Percentiles rank a stretch among this genome's conserved stretches.
Evolutionary conservation across 2,113 vertebrate genomes (phyloP).

Genomic region (Verasper variegatus): DNA sequence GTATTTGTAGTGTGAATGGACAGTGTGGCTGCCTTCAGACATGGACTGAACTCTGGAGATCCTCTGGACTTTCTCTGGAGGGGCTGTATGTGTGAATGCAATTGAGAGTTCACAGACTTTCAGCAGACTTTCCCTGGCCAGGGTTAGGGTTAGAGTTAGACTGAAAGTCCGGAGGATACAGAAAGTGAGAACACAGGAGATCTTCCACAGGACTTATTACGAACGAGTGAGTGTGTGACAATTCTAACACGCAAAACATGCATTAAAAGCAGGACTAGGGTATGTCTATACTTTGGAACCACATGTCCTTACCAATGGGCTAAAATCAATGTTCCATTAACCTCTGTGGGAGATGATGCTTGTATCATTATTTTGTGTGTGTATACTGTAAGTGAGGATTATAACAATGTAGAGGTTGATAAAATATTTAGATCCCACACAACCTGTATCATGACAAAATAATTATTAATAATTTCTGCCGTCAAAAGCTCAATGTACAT

Average conservation of each 20-base stretch:
- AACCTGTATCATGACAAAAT: slow-evolving; percentile 43
- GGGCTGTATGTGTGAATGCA: too few relatives aligned
- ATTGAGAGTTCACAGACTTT: too few relatives aligned
- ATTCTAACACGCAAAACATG: too few relatives aligned
- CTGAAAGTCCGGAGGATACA: too few relatives aligned
- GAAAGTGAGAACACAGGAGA: slow-evolving; percentile 15
- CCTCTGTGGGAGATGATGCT: slow-evolving; percentile 58
- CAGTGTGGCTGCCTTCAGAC: too few relatives aligned
- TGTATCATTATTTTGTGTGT: slow-evolving; percentile 60
- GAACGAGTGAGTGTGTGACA: too few relatives aligned
- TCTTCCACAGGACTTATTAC: too few relatives aligned
- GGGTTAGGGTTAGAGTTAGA: too few relatives aligned
- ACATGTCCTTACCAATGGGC: slow-evolving; percentile 47
- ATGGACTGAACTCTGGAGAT: not conserved
- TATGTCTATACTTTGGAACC: slow-evolving; percentile 42
- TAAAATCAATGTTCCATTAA: slow-evolving; percentile 74
- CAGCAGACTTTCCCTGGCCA: too few relatives aligned
- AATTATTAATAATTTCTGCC: slow-evolving; percentile 1
- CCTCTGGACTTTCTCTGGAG: not conserved
- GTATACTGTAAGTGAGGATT: slow-evolving; percentile 21
- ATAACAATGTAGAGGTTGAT: slow-evolving; percentile 57
- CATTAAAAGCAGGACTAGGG: slow-evolving; percentile 20
- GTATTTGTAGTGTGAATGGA: too few relatives aligned
- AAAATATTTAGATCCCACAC: slow-evolving; percentile 33
- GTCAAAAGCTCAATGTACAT: slow-evolving; percentile 15